These are phyloP conservation scores for Proctacanthus coquilletti DNA, from an alignment of 1,140 invertebrate genomes.

Conservation along the genomic window DNA sequence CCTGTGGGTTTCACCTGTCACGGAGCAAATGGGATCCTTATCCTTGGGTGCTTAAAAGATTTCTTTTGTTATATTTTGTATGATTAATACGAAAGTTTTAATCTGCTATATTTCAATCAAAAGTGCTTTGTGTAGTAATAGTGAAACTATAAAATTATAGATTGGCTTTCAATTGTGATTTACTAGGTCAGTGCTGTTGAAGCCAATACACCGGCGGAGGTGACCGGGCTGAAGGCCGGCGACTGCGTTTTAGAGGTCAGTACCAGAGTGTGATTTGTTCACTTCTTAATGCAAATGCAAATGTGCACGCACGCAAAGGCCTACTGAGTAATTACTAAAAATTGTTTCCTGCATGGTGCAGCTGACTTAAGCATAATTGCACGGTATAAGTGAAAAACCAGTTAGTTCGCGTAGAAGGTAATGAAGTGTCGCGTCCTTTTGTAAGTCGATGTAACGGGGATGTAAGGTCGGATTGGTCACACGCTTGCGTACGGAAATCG, in stretches of 20 bases:
- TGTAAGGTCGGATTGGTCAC: too few relatives aligned
- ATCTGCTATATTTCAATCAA: conserved; percentile 14
- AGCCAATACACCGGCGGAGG: conserved; percentile 30
- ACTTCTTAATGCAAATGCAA: not conserved
- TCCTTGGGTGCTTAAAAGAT: conserved; percentile 39
- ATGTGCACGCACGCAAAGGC: too few relatives aligned
- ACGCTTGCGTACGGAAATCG: too few relatives aligned
- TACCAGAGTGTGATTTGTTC: conserved; percentile 5
- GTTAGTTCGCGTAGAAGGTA: too few relatives aligned
- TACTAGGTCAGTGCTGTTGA: conserved; percentile 33
- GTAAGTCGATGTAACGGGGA: too few relatives aligned
- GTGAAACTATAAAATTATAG: not conserved
- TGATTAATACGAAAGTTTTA: conserved; percentile 24
- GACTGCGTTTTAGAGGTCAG: conserved; percentile 43
- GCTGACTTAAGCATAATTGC: too few relatives aligned
- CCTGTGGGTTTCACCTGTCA: conserved; percentile 46
- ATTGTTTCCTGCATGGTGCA: too few relatives aligned
- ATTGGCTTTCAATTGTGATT: conserved; percentile 1
- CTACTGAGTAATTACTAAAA: too few relatives aligned
- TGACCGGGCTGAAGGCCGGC: conserved; percentile 35
- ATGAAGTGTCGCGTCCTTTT: too few relatives aligned
- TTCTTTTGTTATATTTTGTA: conserved; percentile 22
- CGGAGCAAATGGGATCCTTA: conserved; percentile 55
- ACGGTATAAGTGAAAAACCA: too few relatives aligned
- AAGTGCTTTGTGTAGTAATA: not conserved